These are phyloP conservation scores for Zosterops pallidus DNA, from an alignment of 2,113 vertebrate species.

Conservation along the genomic window DNA sequence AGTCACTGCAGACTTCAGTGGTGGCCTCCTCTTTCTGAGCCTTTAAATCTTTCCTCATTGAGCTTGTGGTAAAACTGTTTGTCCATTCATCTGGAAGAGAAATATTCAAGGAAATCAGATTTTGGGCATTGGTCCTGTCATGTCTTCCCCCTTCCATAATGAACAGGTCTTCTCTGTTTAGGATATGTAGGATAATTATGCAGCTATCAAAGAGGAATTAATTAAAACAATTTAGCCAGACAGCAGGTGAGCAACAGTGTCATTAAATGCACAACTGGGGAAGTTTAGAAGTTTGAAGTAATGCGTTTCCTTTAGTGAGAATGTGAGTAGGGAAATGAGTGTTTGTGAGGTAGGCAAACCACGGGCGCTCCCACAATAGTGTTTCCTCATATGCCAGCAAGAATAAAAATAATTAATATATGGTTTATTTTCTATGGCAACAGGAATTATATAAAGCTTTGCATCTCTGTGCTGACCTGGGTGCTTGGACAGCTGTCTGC, in stretches of 20 bases:
- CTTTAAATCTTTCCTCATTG: not conserved
- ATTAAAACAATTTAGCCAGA: not conserved
- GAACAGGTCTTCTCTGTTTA: not conserved
- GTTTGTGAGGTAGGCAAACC: not conserved
- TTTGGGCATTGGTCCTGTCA: not conserved
- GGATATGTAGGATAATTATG: not conserved
- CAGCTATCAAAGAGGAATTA: not conserved
- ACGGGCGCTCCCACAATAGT: accelerated
- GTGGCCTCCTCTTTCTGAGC: not conserved
- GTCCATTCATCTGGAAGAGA: not conserved
- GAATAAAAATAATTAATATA: not conserved
- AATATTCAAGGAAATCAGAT: not conserved
- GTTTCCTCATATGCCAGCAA: not conserved
- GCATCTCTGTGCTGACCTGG: not conserved
- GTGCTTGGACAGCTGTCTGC: not conserved
- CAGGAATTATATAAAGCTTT: not conserved
- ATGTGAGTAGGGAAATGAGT: not conserved
- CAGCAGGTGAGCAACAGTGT: not conserved
- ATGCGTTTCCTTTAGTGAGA: not conserved
- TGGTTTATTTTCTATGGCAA: not conserved
- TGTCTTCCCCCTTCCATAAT: not conserved
- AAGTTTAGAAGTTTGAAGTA: not conserved
- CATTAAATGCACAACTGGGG: not conserved
- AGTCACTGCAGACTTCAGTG: not conserved
- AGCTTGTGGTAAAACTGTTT: not conserved